Base-by-base conservation (phyloP, 2,797 vertebrate genomes). In the Arctocebus calabarensis region DNA sequence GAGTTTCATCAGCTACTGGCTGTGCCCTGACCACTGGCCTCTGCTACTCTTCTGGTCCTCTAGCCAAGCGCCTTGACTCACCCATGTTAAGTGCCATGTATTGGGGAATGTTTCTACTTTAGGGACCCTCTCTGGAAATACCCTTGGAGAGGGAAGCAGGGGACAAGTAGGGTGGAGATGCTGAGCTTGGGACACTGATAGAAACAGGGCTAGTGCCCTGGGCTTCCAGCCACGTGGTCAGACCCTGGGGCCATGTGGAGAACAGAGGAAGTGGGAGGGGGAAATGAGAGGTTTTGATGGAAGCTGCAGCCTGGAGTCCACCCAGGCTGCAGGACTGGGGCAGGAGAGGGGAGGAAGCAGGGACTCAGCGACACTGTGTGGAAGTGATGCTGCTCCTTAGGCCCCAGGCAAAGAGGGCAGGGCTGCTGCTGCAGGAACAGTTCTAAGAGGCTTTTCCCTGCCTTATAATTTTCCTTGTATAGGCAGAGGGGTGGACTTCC, bases 291-390 rank as follows among this genome's bases (percentile, higher is more conserved):
- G 95, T 77, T 96, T 34, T 70, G 89, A 61, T n/a, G 94, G 85
- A 90, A 57, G 96, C 73, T 90, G 10, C 4, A 61, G 55, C 85
- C 77, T 25, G 0, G 32, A 16, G 86, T 96, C 97, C 1, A 0
- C 90, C 74, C 97, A 84, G 96, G 73, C 85, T 75, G 70, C 1
- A 0, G 92, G 92, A 81, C 48, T 7, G 64, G 75, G 64, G 6
- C 84, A 71, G 59, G 70, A 9, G 34, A 22, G 73, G 88, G 94
- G 86, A 94, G 95, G 96, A 97, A 90, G 94, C 64, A 0, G 34
- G 82, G 23, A 91, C 96, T 98, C 98, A 98, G 97, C 91, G 29
- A 61, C 96, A 74, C 98, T 98, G 98, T 98, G 98, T 98, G 97
- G 92, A 64, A 22, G 45, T 37, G 20, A 0, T 1, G 86, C 88